Evolutionary conservation across 2,797 vertebrate species (phyloP), one percentile per base, ranked within the genome.

Genomic region (Octomys mimax): DNA sequence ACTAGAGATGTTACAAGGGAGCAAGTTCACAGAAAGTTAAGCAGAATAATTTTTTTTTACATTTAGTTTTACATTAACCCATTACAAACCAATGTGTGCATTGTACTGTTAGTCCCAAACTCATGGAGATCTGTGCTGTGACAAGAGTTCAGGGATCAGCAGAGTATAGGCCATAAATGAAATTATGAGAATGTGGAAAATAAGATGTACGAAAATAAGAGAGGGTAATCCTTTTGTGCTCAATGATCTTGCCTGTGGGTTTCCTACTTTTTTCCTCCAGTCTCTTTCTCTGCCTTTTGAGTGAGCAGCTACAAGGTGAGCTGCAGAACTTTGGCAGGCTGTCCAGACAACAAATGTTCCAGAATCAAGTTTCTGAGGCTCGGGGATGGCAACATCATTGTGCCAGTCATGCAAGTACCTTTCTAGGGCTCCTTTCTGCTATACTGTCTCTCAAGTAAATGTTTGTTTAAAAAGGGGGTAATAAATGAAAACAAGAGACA

Each of bases 341-440:
- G 0, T 90, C 77, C 3, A 31, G 81, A 71, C 57, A 11, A 26
- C 13, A 70, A 33, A 59, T n/a, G 4, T 26, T 2, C 61, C 61
- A 2, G 33, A 79, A 16, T 33, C 8, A 0, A 5, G 1, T 46
- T 5, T 46, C 46, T 46, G 8, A 36, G 7, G 13, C 28, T n/a
- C 70, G 1, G 5, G 62, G 12, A 1, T 5, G 19, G 87, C 21
- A 0, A 19, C 1, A 6, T 0, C 87, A 4, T 16, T 33, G 49
- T 26, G 0, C 36, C 62, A 0, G 16, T 33, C 5, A n/a, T 18
- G 0, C 1, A 4, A 6, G 0, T 3, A 1, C 18, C 39, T 0
- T 10, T 22, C 22, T 0, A n/a, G 31, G 19, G 16, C 0, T 8
- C 64, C 2, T 24, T 18, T 46, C 1, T 0, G 24, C 2, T 1